Base-by-base conservation (phyloP, 2,888 invertebrate species). In the Leuctra nigra region DNA sequence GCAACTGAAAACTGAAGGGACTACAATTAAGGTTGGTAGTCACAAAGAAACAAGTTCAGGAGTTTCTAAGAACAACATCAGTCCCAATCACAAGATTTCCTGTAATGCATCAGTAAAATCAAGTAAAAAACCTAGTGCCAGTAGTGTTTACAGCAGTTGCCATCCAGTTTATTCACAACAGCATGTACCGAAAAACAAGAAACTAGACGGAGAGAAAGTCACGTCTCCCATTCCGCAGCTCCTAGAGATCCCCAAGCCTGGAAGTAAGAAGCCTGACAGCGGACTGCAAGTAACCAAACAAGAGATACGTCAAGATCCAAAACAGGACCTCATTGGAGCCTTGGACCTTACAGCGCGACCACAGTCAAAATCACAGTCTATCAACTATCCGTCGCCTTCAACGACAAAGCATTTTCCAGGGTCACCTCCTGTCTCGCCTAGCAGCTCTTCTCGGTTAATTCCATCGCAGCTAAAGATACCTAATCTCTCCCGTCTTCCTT, bases 291-390 rank as follows among this genome's bases (percentile, higher is more conserved):
- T 20, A 11, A 41, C 9, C 20, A 41, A 41, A 18, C n/a, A n/a
- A n/a, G 41, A 41, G 9, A 20, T 41, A 16, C 41, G 41, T 20
- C 25, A 13, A 4, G 16, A 23, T n/a, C 47, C 47, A 22, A 14
- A 33, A 33, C 35, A 38, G 22, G 55, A 47, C n/a, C 18, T 33
- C 6, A 20, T 20, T n/a, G 59, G 59, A 11, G 59, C 56, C 6
- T 44, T 56, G 23, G 59, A 59, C 24, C 48, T 59, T 11, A 54
- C 59, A 6, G 55, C 58, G 11, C 44, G 53, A 1, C 50, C 50
- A 4, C 50, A n/a, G 9, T 18, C n/a, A 14, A 7, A 7, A 14
- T 4, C 38, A 14, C 38, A 7, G 9, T 14, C 7, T 14, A 7
- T 14, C 9, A 7, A n/a, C 38, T 14, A 14, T n/a, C 38, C 38